Base-by-base conservation (phyloP, 2,888 invertebrate species). In the Drosophila koepferae region DNA sequence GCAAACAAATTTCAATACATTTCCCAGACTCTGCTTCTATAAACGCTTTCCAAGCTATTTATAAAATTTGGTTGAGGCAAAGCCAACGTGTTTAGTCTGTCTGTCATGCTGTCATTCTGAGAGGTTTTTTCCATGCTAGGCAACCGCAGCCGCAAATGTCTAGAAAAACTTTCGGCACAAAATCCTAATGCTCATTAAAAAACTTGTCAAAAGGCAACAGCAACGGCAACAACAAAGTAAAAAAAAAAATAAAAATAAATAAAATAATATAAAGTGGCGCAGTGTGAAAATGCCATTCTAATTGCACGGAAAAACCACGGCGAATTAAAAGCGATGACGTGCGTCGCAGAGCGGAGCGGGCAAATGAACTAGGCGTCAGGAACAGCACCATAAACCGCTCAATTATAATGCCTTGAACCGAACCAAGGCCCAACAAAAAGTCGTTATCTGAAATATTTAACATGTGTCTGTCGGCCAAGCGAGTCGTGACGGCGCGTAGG, bases 381-480 rank as follows among this genome's bases (percentile, higher is more conserved):
- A 51, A 34, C 55, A 69, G 59, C 14, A 55, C 51, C 75, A 71
- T 69, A 80, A 86, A 86, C 74, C 85, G 85, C 87, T 85, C 85
- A 86, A 86, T 86, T 85, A 81, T 73, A 78, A 66, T 69, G 84
- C 68, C 72, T 75, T 66, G 54, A 14, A 48, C 66, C 53, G 44
- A 48, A 53, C 62, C 58, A 34, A 34, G 55, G 61, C 41, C 66
- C 65, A 56, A 67, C 81, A 79, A 65, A 81, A 83, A 80, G 82
- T 75, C 77, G 82, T 85, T 89, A 89, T 87, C 87, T 69, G 62
- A 87, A 84, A 81, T 87, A 87, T 89, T 87, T 87, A 83, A 80
- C 85, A 87, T 84, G 80, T 77, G 81, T 75, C 85, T 48, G 64
- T 76, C 62, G 46, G 31, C 41, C 31, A 12, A 14, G 38, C 44